Percentiles rank a stretch among this genome's conserved stretches.
Evolutionary conservation across 92 coral and sea anemone species (phyloP).

Genomic region (Paramuricea clavata): DNA sequence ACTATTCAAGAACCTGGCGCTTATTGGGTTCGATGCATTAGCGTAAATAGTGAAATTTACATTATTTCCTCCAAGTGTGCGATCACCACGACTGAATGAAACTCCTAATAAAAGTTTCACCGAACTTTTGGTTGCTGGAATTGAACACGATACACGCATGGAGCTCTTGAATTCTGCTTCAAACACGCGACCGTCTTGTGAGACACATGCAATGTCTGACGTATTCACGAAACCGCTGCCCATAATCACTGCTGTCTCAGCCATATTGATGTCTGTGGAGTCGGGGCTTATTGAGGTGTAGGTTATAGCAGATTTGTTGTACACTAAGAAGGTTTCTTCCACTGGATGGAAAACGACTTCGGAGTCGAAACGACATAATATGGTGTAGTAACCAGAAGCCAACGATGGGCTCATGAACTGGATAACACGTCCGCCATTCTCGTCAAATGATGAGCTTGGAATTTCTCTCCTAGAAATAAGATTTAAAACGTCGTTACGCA

Average conservation of each 20-base stretch:
- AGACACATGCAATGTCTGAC: conserved; percentile 69
- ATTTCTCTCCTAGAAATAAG: conserved; percentile 13
- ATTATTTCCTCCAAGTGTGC: background rate
- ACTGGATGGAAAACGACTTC: background rate
- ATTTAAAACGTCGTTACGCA: background rate
- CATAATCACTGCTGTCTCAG: conserved; percentile 57
- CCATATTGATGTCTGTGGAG: conserved; percentile 48
- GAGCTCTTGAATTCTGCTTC: conserved; percentile 58
- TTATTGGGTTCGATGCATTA: conserved; percentile 38
- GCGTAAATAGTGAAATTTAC: conserved; percentile 65
- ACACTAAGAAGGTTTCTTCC: conserved; percentile 64
- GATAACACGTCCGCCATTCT: background rate
- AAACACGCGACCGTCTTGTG: conserved; percentile 43
- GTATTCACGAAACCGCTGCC: conserved; percentile 84
- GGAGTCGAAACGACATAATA: conserved; percentile 70
- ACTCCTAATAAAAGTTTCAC: conserved; percentile 50
- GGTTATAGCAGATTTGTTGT: conserved; percentile 66
- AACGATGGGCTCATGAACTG: conserved; percentile 39
- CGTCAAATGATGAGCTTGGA: conserved; percentile 11
- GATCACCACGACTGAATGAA: conserved; percentile 60
- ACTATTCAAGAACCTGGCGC: conserved; percentile 48
- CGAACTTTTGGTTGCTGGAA: conserved; percentile 59
- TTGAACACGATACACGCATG: conserved; percentile 61
- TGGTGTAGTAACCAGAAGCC: conserved; percentile 52
- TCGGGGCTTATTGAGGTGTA: conserved; percentile 64